phyloP scores from a whole-genome alignment of 2,888 invertebrate species.

The Fragum whitleyi region DNA sequence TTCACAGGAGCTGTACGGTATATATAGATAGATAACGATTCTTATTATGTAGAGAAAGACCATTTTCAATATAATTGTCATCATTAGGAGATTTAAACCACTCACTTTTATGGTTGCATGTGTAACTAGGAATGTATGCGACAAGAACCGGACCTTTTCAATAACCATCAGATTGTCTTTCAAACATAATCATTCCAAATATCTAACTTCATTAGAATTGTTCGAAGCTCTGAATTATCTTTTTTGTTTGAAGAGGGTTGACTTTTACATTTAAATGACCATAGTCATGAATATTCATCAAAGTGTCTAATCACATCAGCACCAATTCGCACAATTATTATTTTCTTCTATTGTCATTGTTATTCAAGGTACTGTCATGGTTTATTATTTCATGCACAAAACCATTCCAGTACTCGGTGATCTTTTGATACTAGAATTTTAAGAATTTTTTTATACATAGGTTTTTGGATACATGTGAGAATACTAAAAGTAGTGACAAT shows the following conservation, averaged over 20 bases:
- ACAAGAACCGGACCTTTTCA: constrained; percentile 23
- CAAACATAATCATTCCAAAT: constrained; percentile 27
- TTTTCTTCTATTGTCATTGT: background rate
- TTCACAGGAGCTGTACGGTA: constrained; percentile 31
- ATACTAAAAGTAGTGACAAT: background rate
- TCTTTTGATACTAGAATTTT: background rate
- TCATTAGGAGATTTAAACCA: constrained; percentile 20
- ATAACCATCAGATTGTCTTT: constrained; percentile 18
- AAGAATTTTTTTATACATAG: too few relatives aligned
- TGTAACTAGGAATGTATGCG: constrained; percentile 26
- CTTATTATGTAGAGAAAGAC: constrained; percentile 6
- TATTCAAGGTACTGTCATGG: background rate
- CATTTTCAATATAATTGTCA: constrained; percentile 17
- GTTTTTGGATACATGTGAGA: background rate
- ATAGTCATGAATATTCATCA: constrained; percentile 6
- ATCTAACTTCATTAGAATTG: constrained; percentile 21
- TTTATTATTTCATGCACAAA: background rate
- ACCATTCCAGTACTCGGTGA: background rate
- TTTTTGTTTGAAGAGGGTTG: background rate
- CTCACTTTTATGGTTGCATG: constrained; percentile 23
- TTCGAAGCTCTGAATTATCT: background rate
- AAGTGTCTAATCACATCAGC: background rate
- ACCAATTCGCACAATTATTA: background rate
- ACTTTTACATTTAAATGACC: constrained; percentile 26
- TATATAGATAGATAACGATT: constrained; percentile 20